Conservation (phyloP, 2,797 vertebrate genomes). For the Sebastes ruberrimus region DNA sequence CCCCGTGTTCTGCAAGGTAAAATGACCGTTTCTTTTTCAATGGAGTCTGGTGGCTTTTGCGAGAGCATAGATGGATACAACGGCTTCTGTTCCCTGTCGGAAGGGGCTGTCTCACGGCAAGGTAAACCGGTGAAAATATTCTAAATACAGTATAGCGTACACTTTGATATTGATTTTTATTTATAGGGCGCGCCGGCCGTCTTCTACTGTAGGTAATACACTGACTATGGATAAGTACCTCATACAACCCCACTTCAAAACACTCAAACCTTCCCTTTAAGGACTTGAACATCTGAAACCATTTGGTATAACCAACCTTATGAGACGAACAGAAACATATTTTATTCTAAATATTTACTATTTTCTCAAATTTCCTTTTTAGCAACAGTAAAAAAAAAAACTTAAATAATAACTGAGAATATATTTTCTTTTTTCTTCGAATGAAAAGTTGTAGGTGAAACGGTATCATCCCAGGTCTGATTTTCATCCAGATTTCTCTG, state of each 20-base stretch:
- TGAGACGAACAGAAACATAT: not conserved
- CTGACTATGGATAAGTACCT: too few species aligned
- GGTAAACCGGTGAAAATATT: too few species aligned
- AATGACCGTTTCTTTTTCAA: rapidly evolving
- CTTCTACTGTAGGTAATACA: too few species aligned
- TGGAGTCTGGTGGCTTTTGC: too few species aligned
- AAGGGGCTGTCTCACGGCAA: too few species aligned
- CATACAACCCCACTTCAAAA: too few species aligned
- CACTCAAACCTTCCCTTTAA: not conserved
- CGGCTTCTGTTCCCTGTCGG: too few species aligned
- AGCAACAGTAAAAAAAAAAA: not conserved
- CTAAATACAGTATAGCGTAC: too few species aligned
- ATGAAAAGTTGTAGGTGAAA: not conserved
- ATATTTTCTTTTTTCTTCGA: not conserved
- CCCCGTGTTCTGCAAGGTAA: too few species aligned
- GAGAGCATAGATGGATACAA: too few species aligned
- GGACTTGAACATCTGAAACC: not conserved
- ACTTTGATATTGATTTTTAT: too few species aligned
- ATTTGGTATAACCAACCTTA: not conserved
- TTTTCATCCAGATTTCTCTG: slow-evolving; percentile 26
- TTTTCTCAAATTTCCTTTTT: not conserved
- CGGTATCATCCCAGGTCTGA: not conserved
- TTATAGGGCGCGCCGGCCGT: too few species aligned
- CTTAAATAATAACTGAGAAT: not conserved
- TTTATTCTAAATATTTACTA: not conserved